Conservation (phyloP, 2,888 invertebrate species). For the Drosophila birchii region DNA sequence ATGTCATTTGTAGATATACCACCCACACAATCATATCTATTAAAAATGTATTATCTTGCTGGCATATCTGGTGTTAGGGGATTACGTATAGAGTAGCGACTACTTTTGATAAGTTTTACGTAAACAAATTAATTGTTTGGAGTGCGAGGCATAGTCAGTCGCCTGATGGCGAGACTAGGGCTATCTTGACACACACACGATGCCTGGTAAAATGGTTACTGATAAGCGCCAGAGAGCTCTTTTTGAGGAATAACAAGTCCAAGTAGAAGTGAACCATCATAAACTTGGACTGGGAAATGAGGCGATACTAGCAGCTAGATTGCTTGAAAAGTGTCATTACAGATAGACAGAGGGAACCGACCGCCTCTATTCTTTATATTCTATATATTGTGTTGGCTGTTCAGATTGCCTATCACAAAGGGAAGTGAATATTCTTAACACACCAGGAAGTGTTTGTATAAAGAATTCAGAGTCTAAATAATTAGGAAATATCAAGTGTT, state of each 20-base stretch:
- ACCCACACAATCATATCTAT: slow-evolving; percentile 18
- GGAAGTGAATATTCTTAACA: no score
- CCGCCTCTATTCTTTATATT: slow-evolving; percentile 10
- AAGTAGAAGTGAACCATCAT: slow-evolving; percentile 36
- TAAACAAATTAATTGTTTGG: slow-evolving; percentile 62
- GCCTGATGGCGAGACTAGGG: slow-evolving; percentile 27
- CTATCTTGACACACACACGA: slow-evolving; percentile 27
- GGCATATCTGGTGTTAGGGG: slow-evolving; percentile 4
- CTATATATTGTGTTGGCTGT: not conserved
- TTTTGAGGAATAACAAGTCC: slow-evolving; percentile 16
- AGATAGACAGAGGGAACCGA: not conserved
- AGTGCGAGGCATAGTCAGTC: slow-evolving; percentile 19
- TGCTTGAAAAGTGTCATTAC: slow-evolving; percentile 17
- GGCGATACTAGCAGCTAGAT: slow-evolving; percentile 44
- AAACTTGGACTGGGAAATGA: slow-evolving; percentile 33
- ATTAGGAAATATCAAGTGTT: slow-evolving; percentile 2
- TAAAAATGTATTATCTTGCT: slow-evolving; percentile 28
- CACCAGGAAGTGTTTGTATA: slow-evolving; percentile 26
- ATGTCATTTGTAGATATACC: slow-evolving; percentile 12
- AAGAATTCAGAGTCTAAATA: not conserved
- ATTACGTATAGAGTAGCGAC: slow-evolving; percentile 25
- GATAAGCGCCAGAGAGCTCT: slow-evolving; percentile 49
- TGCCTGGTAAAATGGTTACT: slow-evolving; percentile 1
- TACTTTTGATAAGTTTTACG: slow-evolving; percentile 47
- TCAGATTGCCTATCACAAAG: slow-evolving; percentile 13